Percentiles rank a stretch among this genome's conserved stretches.
These are phyloP conservation scores for Conus betulinus DNA, from an alignment of 1,140 invertebrate species.

Conservation along the genomic window DNA sequence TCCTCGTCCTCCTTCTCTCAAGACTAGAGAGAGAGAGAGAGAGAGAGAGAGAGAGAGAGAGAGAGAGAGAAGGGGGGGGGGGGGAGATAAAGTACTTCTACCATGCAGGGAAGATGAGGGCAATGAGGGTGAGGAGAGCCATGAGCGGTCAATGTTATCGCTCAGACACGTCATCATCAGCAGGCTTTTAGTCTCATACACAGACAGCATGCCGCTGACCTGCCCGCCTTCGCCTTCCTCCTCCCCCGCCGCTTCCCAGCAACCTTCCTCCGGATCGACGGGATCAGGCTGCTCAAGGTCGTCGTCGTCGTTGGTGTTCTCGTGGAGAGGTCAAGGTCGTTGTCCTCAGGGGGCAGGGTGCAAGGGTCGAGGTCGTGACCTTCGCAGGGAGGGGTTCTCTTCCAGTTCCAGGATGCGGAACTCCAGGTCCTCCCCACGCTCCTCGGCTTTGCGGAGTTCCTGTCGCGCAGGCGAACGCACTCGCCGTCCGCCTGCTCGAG, in stretches of 20 bases:
- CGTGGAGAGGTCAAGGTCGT: background rate
- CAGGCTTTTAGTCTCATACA: slow-evolving; percentile 3
- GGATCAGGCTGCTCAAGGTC: background rate
- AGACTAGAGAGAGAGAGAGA: too few relatives aligned
- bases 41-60: too few relatives aligned
- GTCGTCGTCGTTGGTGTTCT: background rate
- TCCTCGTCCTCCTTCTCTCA: too few relatives aligned
- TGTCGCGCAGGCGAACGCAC: slow-evolving; percentile 37
- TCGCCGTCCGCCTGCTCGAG: slow-evolving; percentile 38
- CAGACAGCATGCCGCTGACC: slow-evolving; percentile 34
- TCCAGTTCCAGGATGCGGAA: slow-evolving; percentile 61
- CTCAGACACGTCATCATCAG: background rate
- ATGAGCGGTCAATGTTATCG: slow-evolving; percentile 20
- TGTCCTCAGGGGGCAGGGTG: background rate
- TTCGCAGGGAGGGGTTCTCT: slow-evolving; percentile 13
- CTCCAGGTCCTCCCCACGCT: slow-evolving; percentile 59
- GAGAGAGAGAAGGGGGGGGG: too few relatives aligned
- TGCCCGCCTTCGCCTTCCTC: background rate
- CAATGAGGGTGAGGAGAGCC: background rate
- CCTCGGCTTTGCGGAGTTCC: slow-evolving; percentile 49
- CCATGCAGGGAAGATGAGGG: slow-evolving; percentile 21
- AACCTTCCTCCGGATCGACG: background rate
- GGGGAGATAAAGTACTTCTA: background rate
- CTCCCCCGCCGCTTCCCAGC: too few relatives aligned
- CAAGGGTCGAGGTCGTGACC: background rate